Conservation (phyloP, 23 tunicate genomes). For the Aplidium turbinatum region DNA sequence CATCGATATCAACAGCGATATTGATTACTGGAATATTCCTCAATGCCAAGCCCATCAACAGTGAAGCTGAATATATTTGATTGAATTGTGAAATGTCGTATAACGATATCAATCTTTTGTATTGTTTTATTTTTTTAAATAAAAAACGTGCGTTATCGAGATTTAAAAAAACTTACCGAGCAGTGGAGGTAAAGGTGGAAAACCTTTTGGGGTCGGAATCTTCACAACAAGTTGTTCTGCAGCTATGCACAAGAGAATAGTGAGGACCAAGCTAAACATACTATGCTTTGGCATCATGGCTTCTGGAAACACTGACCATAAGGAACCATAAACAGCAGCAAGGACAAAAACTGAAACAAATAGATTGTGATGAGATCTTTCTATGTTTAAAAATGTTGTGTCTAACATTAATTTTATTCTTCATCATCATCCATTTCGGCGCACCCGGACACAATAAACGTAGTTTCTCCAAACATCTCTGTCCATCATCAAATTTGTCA, state of each 20-base stretch:
- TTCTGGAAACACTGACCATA: conserved; percentile 63
- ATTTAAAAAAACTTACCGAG: conserved; percentile 79
- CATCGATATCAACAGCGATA: conserved; percentile 49
- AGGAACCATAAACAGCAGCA: conserved; percentile 32
- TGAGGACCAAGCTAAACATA: conserved; percentile 57
- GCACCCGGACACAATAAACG: too few species aligned
- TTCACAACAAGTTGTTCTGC: conserved; percentile 65
- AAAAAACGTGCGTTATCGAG: too few species aligned
- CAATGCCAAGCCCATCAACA: conserved; percentile 70
- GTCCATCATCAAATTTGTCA: too few species aligned
- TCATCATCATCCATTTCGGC: too few species aligned
- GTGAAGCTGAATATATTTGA: conserved; percentile 67
- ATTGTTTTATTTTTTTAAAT: too few species aligned
- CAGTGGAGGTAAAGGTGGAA: conserved; percentile 73
- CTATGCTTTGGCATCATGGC: conserved; percentile 51
- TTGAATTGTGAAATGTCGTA: too few species aligned
- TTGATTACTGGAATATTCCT: conserved; percentile 71
- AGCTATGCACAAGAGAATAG: conserved; percentile 63
- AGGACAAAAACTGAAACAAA: conserved; percentile 32
- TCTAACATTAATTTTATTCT: too few species aligned
- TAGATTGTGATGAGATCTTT: too few species aligned
- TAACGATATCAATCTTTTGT: too few species aligned
- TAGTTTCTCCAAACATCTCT: too few species aligned
- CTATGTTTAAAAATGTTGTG: too few species aligned
- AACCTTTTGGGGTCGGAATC: conserved; percentile 71